A percentile compares a stretch with the other conserved stretches of the same genome.
phyloP scores from a whole-genome alignment of 2,113 vertebrate genomes.

The Menura novaehollandiae region DNA sequence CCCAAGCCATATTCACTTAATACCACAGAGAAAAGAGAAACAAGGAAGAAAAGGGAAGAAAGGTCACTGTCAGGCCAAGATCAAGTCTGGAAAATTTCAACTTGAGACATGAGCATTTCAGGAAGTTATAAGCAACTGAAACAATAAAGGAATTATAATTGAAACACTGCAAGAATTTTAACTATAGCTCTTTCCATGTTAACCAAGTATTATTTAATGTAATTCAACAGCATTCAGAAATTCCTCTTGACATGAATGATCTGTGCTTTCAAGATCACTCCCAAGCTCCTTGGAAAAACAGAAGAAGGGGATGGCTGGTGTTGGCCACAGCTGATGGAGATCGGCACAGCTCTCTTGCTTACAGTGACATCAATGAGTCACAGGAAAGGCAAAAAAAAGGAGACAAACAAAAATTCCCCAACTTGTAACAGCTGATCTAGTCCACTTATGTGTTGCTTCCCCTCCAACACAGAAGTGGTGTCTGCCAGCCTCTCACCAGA shows the following conservation, averaged over 20 bases:
- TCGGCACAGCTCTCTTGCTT: not conserved
- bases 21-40: not conserved
- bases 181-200: not conserved
- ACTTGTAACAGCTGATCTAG: not conserved
- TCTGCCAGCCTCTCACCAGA: not conserved
- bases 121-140: slow-evolving; percentile 32
- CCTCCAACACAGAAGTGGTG: not conserved
- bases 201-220: not conserved
- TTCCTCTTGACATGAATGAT: not conserved
- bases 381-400: not conserved
- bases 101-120: not conserved
- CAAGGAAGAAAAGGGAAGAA: not conserved
- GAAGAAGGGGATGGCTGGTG: not conserved
- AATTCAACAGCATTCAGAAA: not conserved
- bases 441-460: not conserved
- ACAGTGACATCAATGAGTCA: not conserved
- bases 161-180: not conserved
- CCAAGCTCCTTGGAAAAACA: not conserved
- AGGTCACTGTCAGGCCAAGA: slow-evolving; percentile 32
- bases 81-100: slow-evolving; percentile 35
- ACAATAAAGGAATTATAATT: slow-evolving; percentile 8
- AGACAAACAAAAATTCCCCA: not conserved
- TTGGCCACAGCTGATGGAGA: not conserved
- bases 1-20: not conserved
- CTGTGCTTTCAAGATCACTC: not conserved